Base-by-base conservation (phyloP, 2,888 invertebrate genomes). In the Sepioteuthis lessoniana region DNA sequence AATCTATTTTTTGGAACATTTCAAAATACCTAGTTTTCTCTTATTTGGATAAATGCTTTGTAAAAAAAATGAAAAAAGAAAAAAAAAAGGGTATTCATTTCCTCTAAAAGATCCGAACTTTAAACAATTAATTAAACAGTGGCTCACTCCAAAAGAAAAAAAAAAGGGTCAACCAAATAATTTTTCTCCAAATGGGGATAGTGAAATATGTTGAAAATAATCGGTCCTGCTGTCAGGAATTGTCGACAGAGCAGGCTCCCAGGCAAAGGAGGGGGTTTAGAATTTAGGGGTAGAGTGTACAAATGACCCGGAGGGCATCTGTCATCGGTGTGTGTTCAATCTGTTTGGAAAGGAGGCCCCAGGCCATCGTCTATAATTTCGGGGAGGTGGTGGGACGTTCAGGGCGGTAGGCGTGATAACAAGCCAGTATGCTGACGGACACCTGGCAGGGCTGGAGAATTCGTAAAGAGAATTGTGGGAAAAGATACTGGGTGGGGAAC, bases 331-430 rank as follows among this genome's bases (percentile, higher is more conserved):
- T 35, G n/a, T 25, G 16, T 35, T 76, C n/a, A 16, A 21, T 55
- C 55, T 25, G 25, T 55, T 55, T 55, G 55, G 55, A 55, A 25
- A 25, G 5, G 55, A 55, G 55, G 46, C 50, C 55, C 55, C 55
- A 25, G n/a, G 76, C 76, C n/a, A 76, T 76, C 76, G n/a, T 76
- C 76, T 76, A 76, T n/a, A n/a, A 76, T 76, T n/a, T 76, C 55
- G 55, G 28, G 55, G 55, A 25, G 7, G 25, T 25, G 25, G 1
- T 0, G 13, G 42, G 42, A 42, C n/a, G 42, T 7, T 42, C 42
- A n/a, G 42, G 76, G 13, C n/a, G n/a, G n/a, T 76, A 76, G 76
- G 76, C 76, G n/a, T 76, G 76, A 76, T 76, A 76, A 76, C 76
- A 76, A 76, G 76, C 76, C n/a, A 13, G 76, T 16, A 76, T 76